Evolutionary conservation across 2,113 vertebrate species (phyloP).

Genomic region (Catharus fuscescens): DNA sequence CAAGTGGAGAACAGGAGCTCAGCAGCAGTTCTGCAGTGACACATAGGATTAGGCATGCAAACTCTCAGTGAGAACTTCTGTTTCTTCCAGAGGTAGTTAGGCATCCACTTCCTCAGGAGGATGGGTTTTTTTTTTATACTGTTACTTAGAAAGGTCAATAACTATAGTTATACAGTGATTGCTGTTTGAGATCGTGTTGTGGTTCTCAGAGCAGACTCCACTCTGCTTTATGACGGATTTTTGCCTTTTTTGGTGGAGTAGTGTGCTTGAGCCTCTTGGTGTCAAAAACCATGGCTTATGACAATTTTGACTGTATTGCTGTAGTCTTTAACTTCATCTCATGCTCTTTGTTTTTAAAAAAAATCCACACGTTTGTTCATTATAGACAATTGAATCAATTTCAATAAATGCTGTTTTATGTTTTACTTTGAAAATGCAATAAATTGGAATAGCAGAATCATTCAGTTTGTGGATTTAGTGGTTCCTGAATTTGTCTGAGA

Average conservation of each 20-base stretch:
- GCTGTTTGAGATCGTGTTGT: not conserved
- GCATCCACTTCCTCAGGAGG: not conserved
- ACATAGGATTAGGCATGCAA: conserved; percentile 13
- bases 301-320: not conserved
- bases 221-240: not conserved
- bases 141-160: not conserved
- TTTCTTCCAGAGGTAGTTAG: conserved; percentile 1
- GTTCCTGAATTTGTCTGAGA: not conserved
- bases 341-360: not conserved
- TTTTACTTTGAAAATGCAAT: not conserved
- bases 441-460: not conserved
- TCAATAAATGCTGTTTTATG: not conserved
- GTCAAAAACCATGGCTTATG: not conserved
- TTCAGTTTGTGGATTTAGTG: not conserved
- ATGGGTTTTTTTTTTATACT: not conserved
- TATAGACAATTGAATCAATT: not conserved
- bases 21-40: conserved; percentile 42
- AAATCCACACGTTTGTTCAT: not conserved
- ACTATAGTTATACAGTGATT: not conserved
- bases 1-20: conserved; percentile 20
- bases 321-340: not conserved
- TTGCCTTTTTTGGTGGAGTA: not conserved
- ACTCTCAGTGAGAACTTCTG: conserved; percentile 6
- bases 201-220: not conserved
- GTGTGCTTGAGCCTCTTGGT: not conserved